Percentiles rank a stretch among this genome's conserved stretches.
phyloP scores from a whole-genome alignment of 2,797 vertebrate species.

The Melanotaenia parkinsoni region DNA sequence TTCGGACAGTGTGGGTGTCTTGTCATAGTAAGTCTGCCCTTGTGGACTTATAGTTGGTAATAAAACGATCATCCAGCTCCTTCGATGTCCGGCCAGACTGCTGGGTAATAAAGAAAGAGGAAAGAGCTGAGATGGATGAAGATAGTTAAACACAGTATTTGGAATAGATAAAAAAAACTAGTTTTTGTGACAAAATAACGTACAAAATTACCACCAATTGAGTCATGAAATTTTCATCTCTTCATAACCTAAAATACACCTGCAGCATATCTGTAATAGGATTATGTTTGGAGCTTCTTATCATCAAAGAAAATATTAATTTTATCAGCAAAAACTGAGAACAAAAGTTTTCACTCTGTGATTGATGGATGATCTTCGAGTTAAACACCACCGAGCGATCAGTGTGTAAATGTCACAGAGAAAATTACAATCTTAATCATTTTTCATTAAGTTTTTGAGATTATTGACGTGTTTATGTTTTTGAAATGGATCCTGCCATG shows the following conservation, averaged over 20 bases:
- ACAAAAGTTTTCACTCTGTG: background rate
- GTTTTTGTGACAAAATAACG: background rate
- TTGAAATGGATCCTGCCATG: background rate
- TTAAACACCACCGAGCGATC: background rate
- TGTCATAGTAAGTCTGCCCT: constrained; percentile 31
- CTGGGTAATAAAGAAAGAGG: constrained; percentile 35
- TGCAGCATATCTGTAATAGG: no score
- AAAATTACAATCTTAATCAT: background rate
- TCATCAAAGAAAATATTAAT: no score
- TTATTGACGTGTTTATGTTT: background rate
- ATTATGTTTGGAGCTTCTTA: no score
- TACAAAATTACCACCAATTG: no score
- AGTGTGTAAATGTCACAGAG: background rate
- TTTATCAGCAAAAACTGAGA: background rate
- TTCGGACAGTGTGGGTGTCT: constrained; percentile 33
- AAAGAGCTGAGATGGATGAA: constrained; percentile 28
- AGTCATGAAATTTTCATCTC: no score
- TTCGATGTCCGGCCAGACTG: constrained; percentile 32
- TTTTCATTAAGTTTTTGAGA: no score
- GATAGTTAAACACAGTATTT: background rate
- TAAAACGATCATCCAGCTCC: constrained; percentile 39
- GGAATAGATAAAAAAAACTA: background rate
- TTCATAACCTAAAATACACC: no score
- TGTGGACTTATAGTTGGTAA: constrained; percentile 33
- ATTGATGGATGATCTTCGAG: constrained; percentile 21